Evolutionary conservation across 2,888 invertebrate species (phyloP), one percentile per base, ranked within the genome.

Genomic region (Volucella bombylans): DNA sequence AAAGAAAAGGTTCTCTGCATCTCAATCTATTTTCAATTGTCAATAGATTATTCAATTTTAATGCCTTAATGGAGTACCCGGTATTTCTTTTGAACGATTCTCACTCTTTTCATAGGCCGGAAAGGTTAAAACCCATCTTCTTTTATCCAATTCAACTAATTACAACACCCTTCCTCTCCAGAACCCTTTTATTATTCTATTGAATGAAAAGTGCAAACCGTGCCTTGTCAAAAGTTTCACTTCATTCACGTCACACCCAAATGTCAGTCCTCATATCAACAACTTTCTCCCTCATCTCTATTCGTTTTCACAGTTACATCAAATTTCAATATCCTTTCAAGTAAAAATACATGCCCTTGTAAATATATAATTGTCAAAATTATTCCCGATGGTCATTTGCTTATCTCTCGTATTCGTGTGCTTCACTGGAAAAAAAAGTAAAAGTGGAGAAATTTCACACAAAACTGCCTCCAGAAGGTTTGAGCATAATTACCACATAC

Each of bases 401-500:
- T 50, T 62, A 78, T 78, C 72, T 62, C 68, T 50, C 47, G 47
- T 64, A 65, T 82, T 62, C 52, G 73, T 72, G n/a, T 18, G 41
- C 57, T 64, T 39, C 39, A 41, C 15, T 59, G 8, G 41, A 11
- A 38, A 15, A 54, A 41, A 15, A 39, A 43, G 43, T 52, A 50
- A 67, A 61, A 67, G 61, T 11, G 54, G 45, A 11, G 18, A 52
- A 47, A 14, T 50, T 41, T 41, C 31, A 76, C 50, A 81, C 38
- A 76, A 74, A 68, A 59, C 49, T 39, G 31, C 50, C 23, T 4
- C 55, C 57, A 50, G 59, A 57, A 82, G 82, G 78, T 78, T 78
- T 82, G 73, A 69, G 79, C 79, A 78, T 82, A 78, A 78, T 82
- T 83, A 50, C 69, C 79, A 74, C 71, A 76, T 47, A 74, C 79